Evolutionary conservation across 2,888 invertebrate species (phyloP).

Genomic region (Acleris cristana): DNA sequence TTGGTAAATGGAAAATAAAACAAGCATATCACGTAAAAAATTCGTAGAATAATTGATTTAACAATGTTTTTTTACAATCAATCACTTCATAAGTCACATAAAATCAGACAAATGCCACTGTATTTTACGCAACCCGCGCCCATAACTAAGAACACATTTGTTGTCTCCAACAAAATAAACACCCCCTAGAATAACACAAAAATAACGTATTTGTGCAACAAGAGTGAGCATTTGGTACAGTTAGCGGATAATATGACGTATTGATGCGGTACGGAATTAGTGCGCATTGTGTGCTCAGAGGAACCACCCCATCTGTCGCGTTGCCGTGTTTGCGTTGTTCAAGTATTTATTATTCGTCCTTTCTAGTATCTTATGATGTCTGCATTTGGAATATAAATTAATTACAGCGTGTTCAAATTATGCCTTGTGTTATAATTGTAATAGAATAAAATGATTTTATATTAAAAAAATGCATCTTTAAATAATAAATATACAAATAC

Average conservation of each 20-base stretch:
- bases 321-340: conserved; percentile 52
- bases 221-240: conserved; percentile 65
- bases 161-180: conserved; percentile 21
- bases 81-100: too few relatives aligned
- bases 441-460: too few relatives aligned
- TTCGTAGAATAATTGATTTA: too few relatives aligned
- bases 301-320: conserved; percentile 71
- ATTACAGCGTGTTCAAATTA: not conserved
- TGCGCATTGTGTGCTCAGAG: conserved; percentile 68
- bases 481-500: too few relatives aligned
- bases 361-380: conserved; percentile 8
- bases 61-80: too few relatives aligned
- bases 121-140: conserved; percentile 7
- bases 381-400: not conserved
- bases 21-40: too few relatives aligned
- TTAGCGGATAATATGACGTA: conserved; percentile 62
- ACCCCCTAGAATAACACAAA: conserved; percentile 39
- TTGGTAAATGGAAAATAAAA: too few relatives aligned
- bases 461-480: too few relatives aligned
- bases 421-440: too few relatives aligned
- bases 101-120: not conserved
- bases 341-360: conserved; percentile 50
- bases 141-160: conserved; percentile 29
- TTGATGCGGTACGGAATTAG: conserved; percentile 71
- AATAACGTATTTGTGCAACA: conserved; percentile 64